Evolutionary conservation across 1,140 invertebrate genomes (phyloP), one percentile per base, ranked within the genome.

Genomic region (Conus betulinus): DNA sequence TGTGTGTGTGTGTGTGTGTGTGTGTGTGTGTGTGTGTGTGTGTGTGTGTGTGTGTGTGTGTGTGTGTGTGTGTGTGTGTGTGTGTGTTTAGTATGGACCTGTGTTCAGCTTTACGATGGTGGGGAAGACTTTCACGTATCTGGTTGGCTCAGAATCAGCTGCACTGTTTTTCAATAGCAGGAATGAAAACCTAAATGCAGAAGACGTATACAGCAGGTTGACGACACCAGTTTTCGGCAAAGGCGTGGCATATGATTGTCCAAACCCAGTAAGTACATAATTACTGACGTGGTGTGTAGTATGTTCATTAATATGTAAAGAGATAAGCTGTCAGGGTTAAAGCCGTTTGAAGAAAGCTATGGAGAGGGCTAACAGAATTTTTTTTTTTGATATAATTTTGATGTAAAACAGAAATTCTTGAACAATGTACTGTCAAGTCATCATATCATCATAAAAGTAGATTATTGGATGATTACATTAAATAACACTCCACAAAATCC

Each of bases 51-150:
- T 91, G 60, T 39, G 39, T 39, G 39, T 39, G 39, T 39, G 39
- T 39, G 39, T 39, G 39, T 39, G 87, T 25, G 8, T 83, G 23
- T 27, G 23, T 79, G 51, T n/a, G 20, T 85, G 25, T 90, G 20
- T 71, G 67, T 91, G 60, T 25, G 91, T 90, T 39, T 89, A 94
- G 93, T 93, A 94, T 92, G 94, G 94, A 2, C 93, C 94, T 8
- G 94, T 94, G 60, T 93, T 94, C 89, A 94, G 91, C 84, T 93
- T 94, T 79, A 92, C 91, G 55, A 94, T 94, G 94, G 92, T 94
- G 52, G 94, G 94, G 5, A 94, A 94, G 82, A 93, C 91, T 8
- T 94, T 94, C 91, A 94, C 94, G 27, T 94, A 94, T 85, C 89
- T 94, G 63, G 86, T 93, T 71, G 93, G 93, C 1, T 92, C 92